Evolutionary conservation across 2,797 vertebrate genomes (phyloP).

Genomic region (Cirrhinus mrigala): DNA sequence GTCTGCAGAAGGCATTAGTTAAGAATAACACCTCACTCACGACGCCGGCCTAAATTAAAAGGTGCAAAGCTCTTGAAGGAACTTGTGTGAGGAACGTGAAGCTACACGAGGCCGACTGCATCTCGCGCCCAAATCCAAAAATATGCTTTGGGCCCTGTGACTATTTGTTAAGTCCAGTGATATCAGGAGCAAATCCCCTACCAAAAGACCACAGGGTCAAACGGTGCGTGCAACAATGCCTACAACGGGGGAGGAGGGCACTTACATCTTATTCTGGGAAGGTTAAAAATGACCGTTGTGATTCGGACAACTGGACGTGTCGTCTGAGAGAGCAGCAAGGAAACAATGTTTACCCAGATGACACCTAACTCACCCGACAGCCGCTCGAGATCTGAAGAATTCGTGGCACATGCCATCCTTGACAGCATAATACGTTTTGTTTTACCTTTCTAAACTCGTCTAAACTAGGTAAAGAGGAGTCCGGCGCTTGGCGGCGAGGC

Average conservation of each 20-base stretch:
- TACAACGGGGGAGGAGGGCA: constrained; percentile 46
- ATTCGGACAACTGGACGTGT: constrained; percentile 72
- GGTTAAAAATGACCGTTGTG: constrained; percentile 81
- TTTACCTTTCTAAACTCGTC: constrained; percentile 38
- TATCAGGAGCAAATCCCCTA: constrained; percentile 79
- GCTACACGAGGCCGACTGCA: constrained; percentile 50
- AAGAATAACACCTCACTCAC: constrained; percentile 29
- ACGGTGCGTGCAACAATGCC: constrained; percentile 70
- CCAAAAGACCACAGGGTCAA: constrained; percentile 67
- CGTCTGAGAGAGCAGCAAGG: constrained; percentile 70
- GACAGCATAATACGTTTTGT: constrained; percentile 77
- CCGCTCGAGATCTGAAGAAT: constrained; percentile 61
- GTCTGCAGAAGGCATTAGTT: constrained; percentile 18
- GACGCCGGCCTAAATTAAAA: constrained; percentile 51
- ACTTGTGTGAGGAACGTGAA: not conserved
- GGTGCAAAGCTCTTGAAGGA: constrained; percentile 36
- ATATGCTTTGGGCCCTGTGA: constrained; percentile 77
- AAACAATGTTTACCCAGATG: constrained; percentile 73
- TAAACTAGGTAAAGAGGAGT: constrained; percentile 37
- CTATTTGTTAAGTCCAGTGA: constrained; percentile 83
- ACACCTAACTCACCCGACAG: constrained; percentile 68
- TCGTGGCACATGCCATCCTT: constrained; percentile 80
- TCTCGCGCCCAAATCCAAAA: constrained; percentile 67
- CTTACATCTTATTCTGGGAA: constrained; percentile 81
- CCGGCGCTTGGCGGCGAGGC: constrained; percentile 61